Base-by-base conservation (phyloP, 2,113 vertebrate genomes). In the Nansenia antarctica region DNA sequence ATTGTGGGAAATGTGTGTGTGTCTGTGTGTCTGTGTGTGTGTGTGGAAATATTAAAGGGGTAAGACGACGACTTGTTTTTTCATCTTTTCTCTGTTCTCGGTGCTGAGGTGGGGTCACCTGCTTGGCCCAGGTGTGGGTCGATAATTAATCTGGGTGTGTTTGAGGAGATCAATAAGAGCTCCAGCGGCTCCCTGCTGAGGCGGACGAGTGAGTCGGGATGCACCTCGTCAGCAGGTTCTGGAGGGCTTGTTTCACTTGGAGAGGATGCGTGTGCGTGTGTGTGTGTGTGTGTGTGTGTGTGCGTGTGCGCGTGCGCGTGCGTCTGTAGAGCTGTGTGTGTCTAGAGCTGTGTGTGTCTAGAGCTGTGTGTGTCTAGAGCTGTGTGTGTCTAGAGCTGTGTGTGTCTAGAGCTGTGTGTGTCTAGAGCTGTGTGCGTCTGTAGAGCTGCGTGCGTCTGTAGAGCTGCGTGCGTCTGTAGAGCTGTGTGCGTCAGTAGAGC, bases 111-210 rank as follows among this genome's bases (percentile, higher is more conserved):
- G 78, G 71, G 63, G 79, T 76, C 85, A 85, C 83, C 83, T 85
- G 83, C 35, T 45, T 39, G 82, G 42, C 82, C 83, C 69, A 52
- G 70, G 69, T 87, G 70, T 75, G n/a, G 86, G 89, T 91, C 88
- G 86, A 91, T 92, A 90, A 80, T 92, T 90, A 86, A 92, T 91
- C 91, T 91, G 86, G 73, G 75, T 72, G 79, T 78, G 82, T 89
- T 82, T 73, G 70, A 68, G 2, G 42, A 57, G 78, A 90, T 92
- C 91, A 84, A 92, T 92, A 88, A 80, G 73, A 64, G 78, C 82
- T 57, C 18, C 61, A 77, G 84, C 67, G 14, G 61, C 66, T 80
- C 80, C 70, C 62, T 58, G 52, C 69, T 81, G 80, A 68, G 29
- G 80, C 70, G 20, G 81, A 65, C 49, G n/a, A 26, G 60, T 15